phyloP scores from a whole-genome alignment of 2,888 invertebrate species.

The Perizoma affinitatum region DNA sequence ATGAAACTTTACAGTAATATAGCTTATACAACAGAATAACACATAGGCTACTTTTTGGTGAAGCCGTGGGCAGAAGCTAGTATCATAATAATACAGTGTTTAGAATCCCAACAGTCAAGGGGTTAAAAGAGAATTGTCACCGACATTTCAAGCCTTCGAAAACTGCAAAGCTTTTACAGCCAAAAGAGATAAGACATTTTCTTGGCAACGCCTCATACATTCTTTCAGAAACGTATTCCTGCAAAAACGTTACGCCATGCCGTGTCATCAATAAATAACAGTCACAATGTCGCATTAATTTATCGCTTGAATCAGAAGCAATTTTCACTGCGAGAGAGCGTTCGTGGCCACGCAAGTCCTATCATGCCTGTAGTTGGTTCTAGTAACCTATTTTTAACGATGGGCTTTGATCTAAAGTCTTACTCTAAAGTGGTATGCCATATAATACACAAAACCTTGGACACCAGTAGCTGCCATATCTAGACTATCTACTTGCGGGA shows the following conservation, averaged over 20 bases:
- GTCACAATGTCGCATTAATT: neutral
- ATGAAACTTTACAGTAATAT: no score
- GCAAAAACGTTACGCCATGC: slow-evolving; percentile 5
- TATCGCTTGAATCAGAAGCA: neutral
- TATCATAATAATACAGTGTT: neutral
- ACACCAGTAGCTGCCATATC: no score
- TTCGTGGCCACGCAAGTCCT: no score
- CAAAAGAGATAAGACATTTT: slow-evolving; percentile 16
- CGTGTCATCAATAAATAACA: neutral
- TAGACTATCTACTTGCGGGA: no score
- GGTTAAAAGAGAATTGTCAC: slow-evolving; percentile 11
- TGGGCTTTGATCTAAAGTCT: no score
- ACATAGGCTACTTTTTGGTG: no score
- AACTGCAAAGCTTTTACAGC: slow-evolving; percentile 14
- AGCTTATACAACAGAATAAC: no score
- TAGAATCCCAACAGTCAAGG: neutral
- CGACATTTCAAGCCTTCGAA: slow-evolving; percentile 14
- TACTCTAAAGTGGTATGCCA: no score
- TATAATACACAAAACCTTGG: no score
- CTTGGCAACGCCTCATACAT: slow-evolving; percentile 25
- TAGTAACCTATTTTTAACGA: no score
- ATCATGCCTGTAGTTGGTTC: no score
- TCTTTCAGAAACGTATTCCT: slow-evolving; percentile 17
- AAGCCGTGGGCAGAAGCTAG: no score
- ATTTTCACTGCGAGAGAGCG: neutral